Percentiles rank a stretch among this genome's conserved stretches.
Evolutionary conservation across 1,140 invertebrate genomes (phyloP).

Genomic region (Subanguina moxae): DNA sequence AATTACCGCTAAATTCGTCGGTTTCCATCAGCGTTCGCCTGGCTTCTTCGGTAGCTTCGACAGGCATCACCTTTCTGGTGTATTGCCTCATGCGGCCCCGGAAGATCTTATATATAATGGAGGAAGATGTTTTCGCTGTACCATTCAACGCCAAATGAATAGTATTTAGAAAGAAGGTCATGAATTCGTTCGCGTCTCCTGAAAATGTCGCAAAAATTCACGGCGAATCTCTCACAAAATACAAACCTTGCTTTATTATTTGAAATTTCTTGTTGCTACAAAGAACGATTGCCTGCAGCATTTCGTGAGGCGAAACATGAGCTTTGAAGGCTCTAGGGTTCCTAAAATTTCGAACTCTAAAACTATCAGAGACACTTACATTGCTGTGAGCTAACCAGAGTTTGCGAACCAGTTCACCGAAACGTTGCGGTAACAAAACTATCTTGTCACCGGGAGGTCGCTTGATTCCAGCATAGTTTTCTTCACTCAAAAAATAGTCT

Average conservation of each 20-base stretch:
- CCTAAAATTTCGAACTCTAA: too few species aligned
- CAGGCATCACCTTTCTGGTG: conserved; percentile 84
- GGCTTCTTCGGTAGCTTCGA: conserved; percentile 79
- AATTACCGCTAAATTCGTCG: conserved; percentile 73
- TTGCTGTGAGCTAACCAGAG: conserved; percentile 70
- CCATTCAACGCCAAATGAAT: conserved; percentile 80
- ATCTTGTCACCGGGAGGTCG: conserved; percentile 84
- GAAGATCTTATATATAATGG: conserved; percentile 90
- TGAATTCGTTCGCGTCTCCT: conserved; percentile 93
- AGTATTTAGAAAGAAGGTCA: conserved; percentile 92
- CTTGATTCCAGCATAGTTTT: conserved; percentile 82
- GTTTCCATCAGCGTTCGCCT: conserved; percentile 73
- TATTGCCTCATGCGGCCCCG: conserved; percentile 90
- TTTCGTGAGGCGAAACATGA: conserved; percentile 98
- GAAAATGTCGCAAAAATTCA: conserved; percentile 29
- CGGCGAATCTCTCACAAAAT: conserved; percentile 1
- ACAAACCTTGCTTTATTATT: conserved; percentile 80
- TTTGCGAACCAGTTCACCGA: conserved; percentile 93
- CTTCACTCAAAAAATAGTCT: conserved; percentile 88
- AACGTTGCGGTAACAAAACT: conserved; percentile 80
- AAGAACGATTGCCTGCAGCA: conserved; percentile 96
- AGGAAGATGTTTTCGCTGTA: conserved; percentile 71
- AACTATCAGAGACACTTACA: too few species aligned
- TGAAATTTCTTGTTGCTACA: conserved; percentile 97
- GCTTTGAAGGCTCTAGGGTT: conserved; percentile 98